Percentiles rank a stretch among this genome's conserved stretches.
These are phyloP conservation scores for Molossus alvarezi DNA, from an alignment of 2,797 vertebrate species.

Conservation along the genomic window DNA sequence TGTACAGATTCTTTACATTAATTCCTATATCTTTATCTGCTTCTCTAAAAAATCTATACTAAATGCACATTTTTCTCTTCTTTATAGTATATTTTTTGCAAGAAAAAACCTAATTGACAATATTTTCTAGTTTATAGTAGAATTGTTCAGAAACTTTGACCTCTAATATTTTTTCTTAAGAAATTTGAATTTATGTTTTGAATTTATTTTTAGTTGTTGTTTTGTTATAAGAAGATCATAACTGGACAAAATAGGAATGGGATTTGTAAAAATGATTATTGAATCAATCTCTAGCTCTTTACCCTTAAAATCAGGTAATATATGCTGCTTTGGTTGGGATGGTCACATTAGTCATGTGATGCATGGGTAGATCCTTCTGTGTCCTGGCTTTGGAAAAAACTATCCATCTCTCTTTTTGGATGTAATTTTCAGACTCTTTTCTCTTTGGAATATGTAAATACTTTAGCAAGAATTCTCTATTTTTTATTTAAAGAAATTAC, in stretches of 20 bases:
- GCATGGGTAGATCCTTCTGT: conserved; percentile 78
- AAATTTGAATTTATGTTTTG: conserved; percentile 49
- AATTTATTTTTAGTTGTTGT: conserved; percentile 51
- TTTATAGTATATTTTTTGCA: conserved; percentile 50
- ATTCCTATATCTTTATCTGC: conserved; percentile 72
- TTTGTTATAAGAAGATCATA: conserved; percentile 40
- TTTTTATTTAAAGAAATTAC: conserved; percentile 44
- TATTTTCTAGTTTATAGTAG: conserved; percentile 53
- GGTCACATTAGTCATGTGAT: conserved; percentile 62
- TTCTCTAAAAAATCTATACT: conserved; percentile 59
- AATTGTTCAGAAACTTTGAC: conserved; percentile 26
- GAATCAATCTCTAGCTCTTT: conserved; percentile 55
- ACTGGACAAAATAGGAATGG: conserved; percentile 56
- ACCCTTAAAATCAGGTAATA: conserved; percentile 12
- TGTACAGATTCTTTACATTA: conserved; percentile 86
- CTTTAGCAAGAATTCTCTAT: conserved; percentile 35
- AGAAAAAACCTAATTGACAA: conserved; percentile 31
- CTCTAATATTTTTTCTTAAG: conserved; percentile 56
- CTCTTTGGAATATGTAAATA: conserved; percentile 61
- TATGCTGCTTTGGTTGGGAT: not conserved
- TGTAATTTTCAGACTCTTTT: not conserved
- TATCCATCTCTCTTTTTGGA: conserved; percentile 41
- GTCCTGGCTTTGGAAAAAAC: conserved; percentile 50
- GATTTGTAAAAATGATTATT: conserved; percentile 55
- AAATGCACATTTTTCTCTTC: conserved; percentile 62